Percentiles rank a stretch among this genome's conserved stretches.
These are phyloP conservation scores for Andrena flavipes DNA, from an alignment of 2,888 invertebrate genomes.

Conservation along the genomic window DNA sequence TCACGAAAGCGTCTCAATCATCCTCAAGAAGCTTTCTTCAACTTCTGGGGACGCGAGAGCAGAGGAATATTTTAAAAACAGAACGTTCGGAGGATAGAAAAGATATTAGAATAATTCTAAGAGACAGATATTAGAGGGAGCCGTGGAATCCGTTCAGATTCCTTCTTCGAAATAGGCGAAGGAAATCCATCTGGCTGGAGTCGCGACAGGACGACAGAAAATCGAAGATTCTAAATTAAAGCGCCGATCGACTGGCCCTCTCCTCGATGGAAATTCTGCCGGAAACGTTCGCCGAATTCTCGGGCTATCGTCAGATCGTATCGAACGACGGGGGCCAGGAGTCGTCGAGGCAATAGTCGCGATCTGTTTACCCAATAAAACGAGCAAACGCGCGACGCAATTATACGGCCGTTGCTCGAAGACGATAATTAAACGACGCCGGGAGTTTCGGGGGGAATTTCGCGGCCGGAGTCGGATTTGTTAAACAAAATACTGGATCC, in stretches of 20 bases:
- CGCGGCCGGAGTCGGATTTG: background rate
- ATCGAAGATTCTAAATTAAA: background rate
- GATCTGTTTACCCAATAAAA: conserved; percentile 52
- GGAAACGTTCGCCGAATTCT: background rate
- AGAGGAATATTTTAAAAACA: no score
- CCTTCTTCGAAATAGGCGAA: background rate
- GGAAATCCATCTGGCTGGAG: background rate
- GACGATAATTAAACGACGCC: conserved; percentile 39
- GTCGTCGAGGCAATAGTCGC: conserved; percentile 33
- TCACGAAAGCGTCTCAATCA: background rate
- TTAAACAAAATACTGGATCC: background rate
- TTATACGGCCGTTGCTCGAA: conserved; percentile 16
- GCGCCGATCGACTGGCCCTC: background rate
- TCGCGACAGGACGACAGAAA: background rate
- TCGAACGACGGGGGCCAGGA: background rate
- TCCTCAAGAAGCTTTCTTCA: background rate
- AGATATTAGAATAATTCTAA: no score
- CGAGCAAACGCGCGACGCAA: conserved; percentile 23
- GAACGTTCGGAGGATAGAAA: no score
- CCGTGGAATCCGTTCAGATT: no score
- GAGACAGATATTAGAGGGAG: no score
- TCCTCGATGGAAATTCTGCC: background rate
- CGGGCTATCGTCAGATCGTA: background rate
- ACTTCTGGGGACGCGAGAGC: no score
- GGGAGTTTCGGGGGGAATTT: background rate